Conservation (phyloP, 2,797 vertebrate species). For the Manis javanica region DNA sequence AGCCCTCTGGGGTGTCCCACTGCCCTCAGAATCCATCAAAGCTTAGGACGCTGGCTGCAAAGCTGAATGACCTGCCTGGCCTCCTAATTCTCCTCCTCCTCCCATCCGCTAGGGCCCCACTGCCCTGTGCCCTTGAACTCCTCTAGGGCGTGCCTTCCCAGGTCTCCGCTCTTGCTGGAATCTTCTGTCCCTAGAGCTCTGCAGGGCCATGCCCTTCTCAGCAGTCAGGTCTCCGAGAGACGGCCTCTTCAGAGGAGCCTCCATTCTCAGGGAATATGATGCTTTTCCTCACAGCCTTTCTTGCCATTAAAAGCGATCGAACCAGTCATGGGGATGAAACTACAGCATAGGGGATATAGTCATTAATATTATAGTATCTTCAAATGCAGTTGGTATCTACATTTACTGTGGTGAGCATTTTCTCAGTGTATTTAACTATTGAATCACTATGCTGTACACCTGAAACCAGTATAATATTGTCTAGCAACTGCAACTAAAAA, state of each 20-base stretch:
- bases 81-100: not conserved
- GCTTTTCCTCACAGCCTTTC: not conserved
- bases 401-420: too few relatives aligned
- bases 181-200: not conserved
- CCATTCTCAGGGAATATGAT: not conserved
- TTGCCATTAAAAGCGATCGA: not conserved
- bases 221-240: not conserved
- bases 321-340: too few relatives aligned
- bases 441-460: too few relatives aligned
- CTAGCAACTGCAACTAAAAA: too few relatives aligned
- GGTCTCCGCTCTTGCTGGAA: not conserved
- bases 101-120: fast-evolving
- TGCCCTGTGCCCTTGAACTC: not conserved
- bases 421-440: too few relatives aligned
- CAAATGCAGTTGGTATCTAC: too few relatives aligned
- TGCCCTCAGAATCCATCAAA: not conserved
- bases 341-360: too few relatives aligned
- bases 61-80: not conserved
- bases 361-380: too few relatives aligned
- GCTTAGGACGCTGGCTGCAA: fast-evolving
- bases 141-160: fast-evolving
- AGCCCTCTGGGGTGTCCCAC: too few relatives aligned
- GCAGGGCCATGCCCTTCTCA: not conserved
- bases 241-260: not conserved
- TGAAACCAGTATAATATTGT: too few relatives aligned